These are phyloP conservation scores for Cryptomyrus ogoouensis DNA, from an alignment of 2,113 vertebrate genomes.

Conservation along the genomic window DNA sequence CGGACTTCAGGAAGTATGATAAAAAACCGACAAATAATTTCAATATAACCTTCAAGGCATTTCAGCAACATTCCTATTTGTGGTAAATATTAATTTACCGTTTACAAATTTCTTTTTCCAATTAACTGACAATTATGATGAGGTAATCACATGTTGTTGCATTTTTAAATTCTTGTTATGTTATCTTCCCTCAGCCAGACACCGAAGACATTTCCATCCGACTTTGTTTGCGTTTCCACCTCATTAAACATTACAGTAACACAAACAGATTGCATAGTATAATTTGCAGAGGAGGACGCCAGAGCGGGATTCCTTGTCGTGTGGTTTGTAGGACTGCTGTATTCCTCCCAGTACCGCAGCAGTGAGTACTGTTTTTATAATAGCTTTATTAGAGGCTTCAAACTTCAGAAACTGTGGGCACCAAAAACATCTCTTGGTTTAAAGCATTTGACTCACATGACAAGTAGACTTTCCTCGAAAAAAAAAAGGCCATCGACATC, in stretches of 20 bases:
- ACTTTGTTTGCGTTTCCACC: slow-evolving; percentile 12
- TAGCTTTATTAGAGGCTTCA: slow-evolving; percentile 13
- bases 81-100: not conserved
- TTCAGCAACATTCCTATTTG: not conserved
- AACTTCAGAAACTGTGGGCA: not conserved
- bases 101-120: not conserved
- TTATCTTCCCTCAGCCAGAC: not conserved
- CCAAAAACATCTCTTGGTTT: not conserved
- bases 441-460: slow-evolving; percentile 21
- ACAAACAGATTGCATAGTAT: slow-evolving; percentile 2
- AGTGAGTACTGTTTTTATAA: slow-evolving; percentile 2
- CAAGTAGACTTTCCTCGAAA: slow-evolving; percentile 2
- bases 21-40: not conserved
- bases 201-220: not conserved
- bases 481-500: slow-evolving; percentile 12
- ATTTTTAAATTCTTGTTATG: not conserved
- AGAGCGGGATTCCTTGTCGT: not conserved
- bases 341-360: not conserved
- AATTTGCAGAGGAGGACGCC: not conserved
- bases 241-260: not conserved
- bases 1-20: not conserved
- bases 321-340: not conserved
- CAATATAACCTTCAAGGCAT: not conserved
- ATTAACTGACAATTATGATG: not conserved
- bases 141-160: not conserved